Base-by-base conservation (phyloP, 2,888 invertebrate species). In the Andrena minutula region DNA sequence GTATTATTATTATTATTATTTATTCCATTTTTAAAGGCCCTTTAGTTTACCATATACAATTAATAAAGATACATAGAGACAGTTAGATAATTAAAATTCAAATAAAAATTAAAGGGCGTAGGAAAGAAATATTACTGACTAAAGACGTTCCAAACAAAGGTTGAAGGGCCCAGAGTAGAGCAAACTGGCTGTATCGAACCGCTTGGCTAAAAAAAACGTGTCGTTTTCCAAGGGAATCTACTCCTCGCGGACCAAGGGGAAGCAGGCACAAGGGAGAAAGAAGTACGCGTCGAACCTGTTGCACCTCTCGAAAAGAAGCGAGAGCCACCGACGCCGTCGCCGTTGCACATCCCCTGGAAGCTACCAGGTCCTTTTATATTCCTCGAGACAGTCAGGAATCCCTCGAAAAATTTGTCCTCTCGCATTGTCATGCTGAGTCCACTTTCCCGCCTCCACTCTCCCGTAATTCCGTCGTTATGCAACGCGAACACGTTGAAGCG, bases 241-340 rank as follows among this genome's bases (percentile, higher is more conserved):
- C 23, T 23, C 8, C 10, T 41, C 28, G 12, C 30, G 47, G 20
- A 58, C 20, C 2, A 41, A 61, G 28, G 47, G 16, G 32, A 58
- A 32, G 26, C n/a, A 28, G 0, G 8, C 47, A 26, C 16, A 68
- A 4, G 26, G 10, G 20, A 10, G 49, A 68, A 49, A 68, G 41
- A 60, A 64, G 28, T 20, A 60, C 10, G 26, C 72, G n/a, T 41
- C 6, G 60, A 75, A 82, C 81, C 81, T 82, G 81, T 82, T 82
- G 81, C 81, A 82, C 70, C 64, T 26, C 60, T 26, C 64, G 56
- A 53, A 60, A 47, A 49, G 30, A 51, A 41, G 16, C 16, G 72
- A 75, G 70, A 65, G 51, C 58, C 60, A 5, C 26, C 16, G 75
- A 68, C 51, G 20, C 20, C 23, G 23, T 32, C 47, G n/a, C 51